Evolutionary conservation across 2,888 invertebrate species (phyloP).

Genomic region (Microctonus hyperodae): DNA sequence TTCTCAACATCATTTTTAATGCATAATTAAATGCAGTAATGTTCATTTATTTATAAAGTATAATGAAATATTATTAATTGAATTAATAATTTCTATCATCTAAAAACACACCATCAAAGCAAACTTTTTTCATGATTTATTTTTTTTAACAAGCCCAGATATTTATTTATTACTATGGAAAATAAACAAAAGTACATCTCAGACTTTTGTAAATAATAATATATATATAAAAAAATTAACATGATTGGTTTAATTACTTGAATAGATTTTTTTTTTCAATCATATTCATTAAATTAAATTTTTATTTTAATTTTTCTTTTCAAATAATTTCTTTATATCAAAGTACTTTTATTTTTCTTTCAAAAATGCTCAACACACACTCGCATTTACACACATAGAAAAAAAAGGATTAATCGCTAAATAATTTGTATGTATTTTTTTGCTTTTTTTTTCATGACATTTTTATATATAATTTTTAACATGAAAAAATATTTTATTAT

Average conservation of each 20-base stretch:
- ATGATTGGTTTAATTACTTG: not conserved
- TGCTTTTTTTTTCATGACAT: slow-evolving; percentile 1
- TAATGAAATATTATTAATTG: no score
- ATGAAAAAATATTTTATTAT: slow-evolving; percentile 21
- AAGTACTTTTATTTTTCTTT: no score
- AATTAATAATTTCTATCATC: no score
- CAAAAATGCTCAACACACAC: no score
- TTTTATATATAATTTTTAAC: slow-evolving; percentile 22
- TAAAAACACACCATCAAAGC: not conserved
- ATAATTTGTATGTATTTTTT: no score
- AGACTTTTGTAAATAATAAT: not conserved
- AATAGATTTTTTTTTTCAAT: not conserved
- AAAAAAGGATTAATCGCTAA: no score
- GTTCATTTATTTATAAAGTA: not conserved
- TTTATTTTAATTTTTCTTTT: slow-evolving; percentile 3
- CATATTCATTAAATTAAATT: not conserved
- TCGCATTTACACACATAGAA: no score
- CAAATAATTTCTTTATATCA: no score
- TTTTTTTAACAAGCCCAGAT: no score
- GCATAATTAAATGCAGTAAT: not conserved
- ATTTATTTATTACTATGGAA: not conserved
- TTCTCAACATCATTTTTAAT: not conserved
- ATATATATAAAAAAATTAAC: not conserved
- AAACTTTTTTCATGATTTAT: no score
- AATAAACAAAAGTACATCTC: not conserved